phyloP scores from a whole-genome alignment of 2,797 vertebrate genomes.

The Silurus aristotelis region DNA sequence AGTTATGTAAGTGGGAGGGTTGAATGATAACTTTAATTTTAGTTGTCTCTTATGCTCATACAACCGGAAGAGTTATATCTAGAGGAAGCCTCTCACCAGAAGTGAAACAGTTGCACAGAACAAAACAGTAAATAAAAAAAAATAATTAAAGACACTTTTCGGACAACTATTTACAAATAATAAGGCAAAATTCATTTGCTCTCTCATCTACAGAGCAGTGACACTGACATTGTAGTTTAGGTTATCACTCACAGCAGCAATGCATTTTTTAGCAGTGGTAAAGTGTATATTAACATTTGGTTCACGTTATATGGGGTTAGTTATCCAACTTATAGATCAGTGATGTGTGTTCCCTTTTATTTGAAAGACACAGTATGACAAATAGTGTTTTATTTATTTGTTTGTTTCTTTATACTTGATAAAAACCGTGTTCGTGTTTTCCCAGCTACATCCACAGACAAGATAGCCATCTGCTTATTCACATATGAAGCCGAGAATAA shows the following conservation, averaged over 20 bases:
- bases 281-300: background rate
- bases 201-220: background rate
- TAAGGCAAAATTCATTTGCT: background rate
- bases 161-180: background rate
- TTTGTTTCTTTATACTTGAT: background rate
- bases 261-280: background rate
- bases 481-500: slow-evolving; percentile 81
- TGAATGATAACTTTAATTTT: background rate
- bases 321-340: background rate
- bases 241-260: background rate
- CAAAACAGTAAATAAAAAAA: background rate
- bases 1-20: background rate
- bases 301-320: background rate
- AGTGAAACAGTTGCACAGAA: background rate
- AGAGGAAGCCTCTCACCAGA: background rate
- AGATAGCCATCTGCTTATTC: slow-evolving; percentile 83
- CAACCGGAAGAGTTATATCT: background rate
- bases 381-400: background rate
- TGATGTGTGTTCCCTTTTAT: background rate
- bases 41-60: background rate
- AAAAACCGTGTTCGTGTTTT: slow-evolving; percentile 24
- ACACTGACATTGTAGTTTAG: too few species aligned
- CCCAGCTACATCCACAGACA: slow-evolving; percentile 67
- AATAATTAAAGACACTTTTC: background rate
- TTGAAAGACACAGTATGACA: background rate